Conservation (phyloP, 2,888 invertebrate species). For the Boloria euphrosyne region DNA sequence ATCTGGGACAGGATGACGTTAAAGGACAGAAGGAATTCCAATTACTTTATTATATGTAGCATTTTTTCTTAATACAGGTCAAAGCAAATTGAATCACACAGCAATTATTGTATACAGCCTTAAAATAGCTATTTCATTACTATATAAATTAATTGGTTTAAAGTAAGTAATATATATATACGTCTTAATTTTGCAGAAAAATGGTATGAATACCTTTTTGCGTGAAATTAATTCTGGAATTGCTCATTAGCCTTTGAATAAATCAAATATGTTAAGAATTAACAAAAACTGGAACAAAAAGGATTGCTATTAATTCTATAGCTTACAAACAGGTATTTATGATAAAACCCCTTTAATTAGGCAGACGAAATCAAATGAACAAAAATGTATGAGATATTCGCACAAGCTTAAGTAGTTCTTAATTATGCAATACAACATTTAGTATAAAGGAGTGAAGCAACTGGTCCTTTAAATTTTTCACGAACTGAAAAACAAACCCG, state of each 20-base stretch:
- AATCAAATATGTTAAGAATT: conserved; percentile 1
- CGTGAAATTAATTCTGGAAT: not conserved
- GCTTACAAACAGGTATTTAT: conserved; percentile 5
- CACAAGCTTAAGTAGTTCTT: conserved; percentile 30
- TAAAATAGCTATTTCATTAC: not conserved
- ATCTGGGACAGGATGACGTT: conserved; percentile 75
- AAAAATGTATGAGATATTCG: conserved; percentile 26
- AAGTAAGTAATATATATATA: no score
- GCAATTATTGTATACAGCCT: conserved; percentile 25
- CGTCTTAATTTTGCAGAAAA: no score
- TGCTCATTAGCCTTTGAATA: not conserved
- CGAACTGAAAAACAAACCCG: conserved; percentile 32
- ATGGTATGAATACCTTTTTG: not conserved
- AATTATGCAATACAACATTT: conserved; percentile 42
- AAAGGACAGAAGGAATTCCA: conserved; percentile 79
- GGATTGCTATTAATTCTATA: conserved; percentile 1
- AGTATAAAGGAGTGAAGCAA: conserved; percentile 31
- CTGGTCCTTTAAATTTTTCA: conserved; percentile 28
- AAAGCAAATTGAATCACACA: conserved; percentile 46
- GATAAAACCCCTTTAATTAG: conserved; percentile 13
- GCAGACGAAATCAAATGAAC: conserved; percentile 8
- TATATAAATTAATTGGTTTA: no score
- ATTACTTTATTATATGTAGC: conserved; percentile 74
- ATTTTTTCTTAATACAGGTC: conserved; percentile 36
- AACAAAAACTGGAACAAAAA: conserved; percentile 8